phyloP scores from a whole-genome alignment of 37 sponge, comb jelly and placozoan genomes.

The Crambe crambe region DNA sequence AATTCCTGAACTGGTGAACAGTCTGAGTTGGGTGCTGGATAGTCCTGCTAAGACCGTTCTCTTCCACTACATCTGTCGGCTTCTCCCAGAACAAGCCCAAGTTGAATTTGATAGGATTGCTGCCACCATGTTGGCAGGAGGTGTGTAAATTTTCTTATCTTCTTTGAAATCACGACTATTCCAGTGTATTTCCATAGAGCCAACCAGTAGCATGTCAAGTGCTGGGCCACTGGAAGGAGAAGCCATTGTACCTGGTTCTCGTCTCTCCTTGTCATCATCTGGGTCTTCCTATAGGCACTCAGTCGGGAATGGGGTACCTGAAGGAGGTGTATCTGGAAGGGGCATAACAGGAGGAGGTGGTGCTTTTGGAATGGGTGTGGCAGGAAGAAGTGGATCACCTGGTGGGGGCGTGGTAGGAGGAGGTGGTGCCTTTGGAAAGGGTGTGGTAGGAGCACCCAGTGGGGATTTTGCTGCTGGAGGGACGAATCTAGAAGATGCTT shows the following conservation, averaged over 20 bases:
- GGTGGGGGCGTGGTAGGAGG: not conserved
- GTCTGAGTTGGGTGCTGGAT: conserved; percentile 41
- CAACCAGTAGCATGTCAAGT: not conserved
- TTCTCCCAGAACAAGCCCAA: conserved; percentile 71
- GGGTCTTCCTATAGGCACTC: not conserved
- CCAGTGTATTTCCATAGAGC: not conserved
- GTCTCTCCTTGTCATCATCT: conserved; percentile 6
- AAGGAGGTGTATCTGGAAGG: not conserved
- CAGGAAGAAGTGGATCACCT: not conserved
- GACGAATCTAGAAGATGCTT: not conserved
- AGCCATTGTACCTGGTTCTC: not conserved
- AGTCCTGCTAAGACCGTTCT: conserved; percentile 54
- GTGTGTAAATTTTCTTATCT: too few species aligned
- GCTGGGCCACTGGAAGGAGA: conserved; percentile 5
- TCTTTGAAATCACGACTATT: not conserved
- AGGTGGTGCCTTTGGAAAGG: not conserved
- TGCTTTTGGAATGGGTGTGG: not conserved
- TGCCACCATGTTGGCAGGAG: conserved; percentile 39
- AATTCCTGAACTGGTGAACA: conserved; percentile 38
- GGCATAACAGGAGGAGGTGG: not conserved
- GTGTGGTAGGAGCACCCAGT: not conserved
- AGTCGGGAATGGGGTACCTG: not conserved
- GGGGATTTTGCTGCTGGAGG: not conserved
- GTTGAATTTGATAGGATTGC: conserved; percentile 75
- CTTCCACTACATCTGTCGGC: conserved; percentile 82